Conservation (phyloP, 2,888 invertebrate genomes). For the Agrochola circellaris region DNA sequence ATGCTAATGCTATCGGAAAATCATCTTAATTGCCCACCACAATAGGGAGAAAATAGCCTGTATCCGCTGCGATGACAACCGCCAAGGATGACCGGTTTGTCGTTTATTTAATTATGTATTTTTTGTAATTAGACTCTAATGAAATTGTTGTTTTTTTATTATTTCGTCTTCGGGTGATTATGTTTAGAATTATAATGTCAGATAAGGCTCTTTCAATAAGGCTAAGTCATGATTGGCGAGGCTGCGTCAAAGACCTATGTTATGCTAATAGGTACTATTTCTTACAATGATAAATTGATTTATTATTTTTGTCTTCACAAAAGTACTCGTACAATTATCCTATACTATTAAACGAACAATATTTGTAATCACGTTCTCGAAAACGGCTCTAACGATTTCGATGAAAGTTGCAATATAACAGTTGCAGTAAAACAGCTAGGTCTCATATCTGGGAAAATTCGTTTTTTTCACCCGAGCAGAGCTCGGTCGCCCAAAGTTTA, state of each 20-base stretch:
- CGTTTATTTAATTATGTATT: slow-evolving; percentile 61
- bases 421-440: too few relatives aligned
- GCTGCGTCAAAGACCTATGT: not conserved
- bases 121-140: slow-evolving; percentile 52
- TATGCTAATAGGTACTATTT: not conserved
- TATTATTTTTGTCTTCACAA: not conserved
- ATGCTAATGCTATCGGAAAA: slow-evolving; percentile 86
- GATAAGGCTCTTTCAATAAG: not conserved
- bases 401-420: too few relatives aligned
- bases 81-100: slow-evolving; percentile 67
- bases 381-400: too few relatives aligned
- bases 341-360: too few relatives aligned
- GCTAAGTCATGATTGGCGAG: not conserved
- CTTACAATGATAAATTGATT: not conserved
- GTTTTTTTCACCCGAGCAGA: too few relatives aligned
- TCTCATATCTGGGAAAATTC: too few relatives aligned
- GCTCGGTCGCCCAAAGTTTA: too few relatives aligned
- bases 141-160: slow-evolving; percentile 43
- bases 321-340: not conserved
- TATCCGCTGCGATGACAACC: slow-evolving; percentile 76
- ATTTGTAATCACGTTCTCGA: too few relatives aligned
- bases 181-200: slow-evolving; percentile 32
- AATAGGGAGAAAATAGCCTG: slow-evolving; percentile 83
- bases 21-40: slow-evolving; percentile 82
- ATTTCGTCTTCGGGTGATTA: slow-evolving; percentile 1